Evolutionary conservation across 2,888 invertebrate genomes (phyloP), one percentile per base, ranked within the genome.

Genomic region (Dexiosoma caninum): DNA sequence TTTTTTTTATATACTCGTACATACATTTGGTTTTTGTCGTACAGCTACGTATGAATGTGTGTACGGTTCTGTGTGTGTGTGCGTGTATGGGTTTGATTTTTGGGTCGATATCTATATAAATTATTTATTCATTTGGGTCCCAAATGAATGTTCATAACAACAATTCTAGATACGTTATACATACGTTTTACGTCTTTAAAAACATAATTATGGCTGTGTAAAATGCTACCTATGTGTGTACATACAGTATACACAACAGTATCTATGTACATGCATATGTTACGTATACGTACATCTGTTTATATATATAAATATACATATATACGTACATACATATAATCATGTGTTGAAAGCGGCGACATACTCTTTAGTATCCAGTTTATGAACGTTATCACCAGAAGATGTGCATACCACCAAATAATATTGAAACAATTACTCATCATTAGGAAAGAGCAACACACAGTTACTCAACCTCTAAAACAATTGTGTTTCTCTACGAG

Each of bases 101-200:
- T 81, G 67, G 72, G 72, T 77, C 77, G 81, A 81, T 77, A 81
- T 77, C 77, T 64, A 51, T 67, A 80, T 81, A 77, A 77, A 77
- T 72, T 81, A 81, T 74, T 81, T 77, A 81, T 72, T 51, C 69
- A 74, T 37, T 60, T 55, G 46, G 70, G 57, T 69, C 72, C 51
- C 42, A 60, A 67, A 74, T 59, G 62, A 53, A 59, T 42, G 12
- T 49, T 27, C 19, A 37, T 35, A 74, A 53, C 67, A 51, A 19
- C 49, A 19, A 19, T 27, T 53, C 37, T 59, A 3, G 4, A 27
- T 6, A 27, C 27, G 6, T 6, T 27, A 27, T 3, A 27, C 27
- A 27, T 6, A 27, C 27, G 6, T 27, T 27, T n/a, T n/a, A 67
- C 59, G 42, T 60, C 35, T 51, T 59, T 42, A 75, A 55, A 57